These are phyloP conservation scores for Dolomedes plantarius DNA, from an alignment of 2,888 invertebrate species.

Conservation along the genomic window DNA sequence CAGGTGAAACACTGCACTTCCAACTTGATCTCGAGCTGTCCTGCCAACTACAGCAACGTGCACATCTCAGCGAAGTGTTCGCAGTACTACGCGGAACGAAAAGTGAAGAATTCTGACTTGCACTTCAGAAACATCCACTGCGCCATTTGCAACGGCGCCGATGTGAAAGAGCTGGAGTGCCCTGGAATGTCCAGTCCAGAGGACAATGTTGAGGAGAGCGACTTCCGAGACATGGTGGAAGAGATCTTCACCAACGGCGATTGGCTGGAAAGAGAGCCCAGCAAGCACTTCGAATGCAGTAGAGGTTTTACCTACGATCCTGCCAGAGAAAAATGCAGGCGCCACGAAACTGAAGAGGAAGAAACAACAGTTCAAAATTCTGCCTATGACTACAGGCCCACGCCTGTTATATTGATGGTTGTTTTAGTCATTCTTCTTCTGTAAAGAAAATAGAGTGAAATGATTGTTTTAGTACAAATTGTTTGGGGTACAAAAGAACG, in stretches of 20 bases:
- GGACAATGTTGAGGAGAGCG: not conserved
- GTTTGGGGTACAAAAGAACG: no score
- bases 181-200: constrained; percentile 9
- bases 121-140: constrained; percentile 48
- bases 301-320: constrained; percentile 23
- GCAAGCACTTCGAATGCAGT: constrained; percentile 29
- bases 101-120: constrained; percentile 2
- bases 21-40: constrained; percentile 31
- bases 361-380: no score
- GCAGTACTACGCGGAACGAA: constrained; percentile 32
- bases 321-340: not conserved
- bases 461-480: no score
- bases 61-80: constrained; percentile 13
- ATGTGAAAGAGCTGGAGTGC: constrained; percentile 35
- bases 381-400: no score
- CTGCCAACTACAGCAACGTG: not conserved
- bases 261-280: constrained; percentile 21
- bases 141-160: constrained; percentile 30
- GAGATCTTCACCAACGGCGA: constrained; percentile 8
- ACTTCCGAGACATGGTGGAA: constrained; percentile 12
- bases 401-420: no score
- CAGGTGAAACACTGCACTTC: constrained; percentile 33
- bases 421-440: no score
- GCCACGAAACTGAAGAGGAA: no score
- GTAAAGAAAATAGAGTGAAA: no score